A percentile compares a stretch with the other conserved stretches of the same genome.
phyloP scores from a whole-genome alignment of 2,888 invertebrate species.

The Scrobipalpa costella region DNA sequence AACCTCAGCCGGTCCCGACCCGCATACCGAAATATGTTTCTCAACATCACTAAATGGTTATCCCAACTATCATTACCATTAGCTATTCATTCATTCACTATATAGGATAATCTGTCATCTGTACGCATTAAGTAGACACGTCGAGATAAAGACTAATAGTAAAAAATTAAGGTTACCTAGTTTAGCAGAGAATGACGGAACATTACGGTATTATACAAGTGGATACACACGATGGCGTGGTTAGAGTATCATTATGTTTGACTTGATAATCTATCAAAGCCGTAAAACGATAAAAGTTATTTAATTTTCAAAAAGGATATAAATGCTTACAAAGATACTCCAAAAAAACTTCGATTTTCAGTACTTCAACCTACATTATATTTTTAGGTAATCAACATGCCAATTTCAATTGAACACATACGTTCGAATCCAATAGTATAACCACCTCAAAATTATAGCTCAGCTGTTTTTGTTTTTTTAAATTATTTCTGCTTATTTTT shows the following conservation, averaged over 20 bases:
- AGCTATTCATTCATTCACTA: background rate
- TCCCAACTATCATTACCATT: background rate
- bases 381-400: too few relatives aligned
- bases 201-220: slow-evolving; percentile 10
- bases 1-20: background rate
- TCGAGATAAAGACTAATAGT: slow-evolving; percentile 3
- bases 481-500: too few relatives aligned
- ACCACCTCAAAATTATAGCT: too few relatives aligned
- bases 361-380: too few relatives aligned
- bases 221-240: background rate
- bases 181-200: slow-evolving; percentile 1
- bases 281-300: background rate
- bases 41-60: background rate
- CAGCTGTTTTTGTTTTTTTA: too few relatives aligned
- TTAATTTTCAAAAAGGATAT: background rate
- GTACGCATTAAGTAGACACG: background rate
- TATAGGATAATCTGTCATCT: background rate
- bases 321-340: background rate
- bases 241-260: background rate
- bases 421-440: too few relatives aligned
- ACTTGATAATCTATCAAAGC: background rate
- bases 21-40: background rate
- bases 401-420: too few relatives aligned
- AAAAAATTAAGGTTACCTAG: slow-evolving; percentile 9
- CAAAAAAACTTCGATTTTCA: too few relatives aligned